phyloP scores from a whole-genome alignment of 2,888 invertebrate species.

The Hirtodrosophila confusa region DNA sequence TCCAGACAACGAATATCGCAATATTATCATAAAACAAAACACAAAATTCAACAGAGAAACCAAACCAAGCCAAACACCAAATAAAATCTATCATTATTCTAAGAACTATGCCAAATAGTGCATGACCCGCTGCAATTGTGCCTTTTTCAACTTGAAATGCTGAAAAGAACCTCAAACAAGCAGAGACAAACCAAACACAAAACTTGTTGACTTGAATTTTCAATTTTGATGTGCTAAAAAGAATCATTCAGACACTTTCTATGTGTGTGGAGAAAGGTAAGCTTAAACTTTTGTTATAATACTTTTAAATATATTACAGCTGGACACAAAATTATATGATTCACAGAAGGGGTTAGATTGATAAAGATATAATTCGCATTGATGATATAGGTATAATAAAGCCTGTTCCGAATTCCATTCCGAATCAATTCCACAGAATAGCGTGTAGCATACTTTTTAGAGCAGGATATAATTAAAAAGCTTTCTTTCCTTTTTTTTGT shows the following conservation, averaged over 20 bases:
- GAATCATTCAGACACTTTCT: background rate
- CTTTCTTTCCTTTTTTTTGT: too few relatives aligned
- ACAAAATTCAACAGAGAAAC: slow-evolving; percentile 4
- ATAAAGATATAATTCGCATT: too few relatives aligned
- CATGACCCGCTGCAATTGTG: slow-evolving; percentile 61
- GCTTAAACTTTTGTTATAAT: background rate
- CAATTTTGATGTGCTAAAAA: background rate
- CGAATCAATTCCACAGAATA: too few relatives aligned
- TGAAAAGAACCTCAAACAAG: slow-evolving; percentile 30
- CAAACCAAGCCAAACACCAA: slow-evolving; percentile 1
- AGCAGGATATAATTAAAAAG: too few relatives aligned
- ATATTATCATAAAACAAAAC: slow-evolving; percentile 37
- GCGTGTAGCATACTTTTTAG: too few relatives aligned
- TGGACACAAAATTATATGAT: too few relatives aligned
- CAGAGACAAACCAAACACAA: slow-evolving; percentile 30
- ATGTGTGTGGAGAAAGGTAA: slow-evolving; percentile 29
- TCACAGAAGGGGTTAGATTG: too few relatives aligned
- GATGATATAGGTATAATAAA: too few relatives aligned
- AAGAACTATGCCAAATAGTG: slow-evolving; percentile 51
- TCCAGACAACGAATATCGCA: slow-evolving; percentile 50
- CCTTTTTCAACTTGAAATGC: slow-evolving; percentile 49
- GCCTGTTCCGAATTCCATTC: too few relatives aligned
- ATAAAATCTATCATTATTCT: slow-evolving; percentile 33
- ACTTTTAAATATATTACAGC: background rate
- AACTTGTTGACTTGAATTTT: slow-evolving; percentile 43